phyloP scores from a whole-genome alignment of 2,113 vertebrate species.

The Leptobrachium leishanense region DNA sequence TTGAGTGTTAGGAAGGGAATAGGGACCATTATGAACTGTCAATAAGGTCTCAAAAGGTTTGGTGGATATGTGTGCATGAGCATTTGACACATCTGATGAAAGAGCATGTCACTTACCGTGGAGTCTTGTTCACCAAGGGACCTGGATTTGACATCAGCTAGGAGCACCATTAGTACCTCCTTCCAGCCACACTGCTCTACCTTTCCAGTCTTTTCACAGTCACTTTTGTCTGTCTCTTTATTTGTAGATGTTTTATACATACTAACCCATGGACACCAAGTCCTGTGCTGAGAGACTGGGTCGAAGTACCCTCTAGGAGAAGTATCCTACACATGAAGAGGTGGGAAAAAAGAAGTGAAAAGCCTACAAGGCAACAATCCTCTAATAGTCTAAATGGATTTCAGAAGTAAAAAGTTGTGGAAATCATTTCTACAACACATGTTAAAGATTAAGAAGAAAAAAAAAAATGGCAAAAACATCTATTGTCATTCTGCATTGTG shows the following conservation, averaged over 20 bases:
- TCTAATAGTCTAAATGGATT: too few relatives aligned
- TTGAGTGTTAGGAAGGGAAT: too few relatives aligned
- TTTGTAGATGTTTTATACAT: conserved; percentile 59
- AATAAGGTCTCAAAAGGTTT: too few relatives aligned
- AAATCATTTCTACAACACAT: too few relatives aligned
- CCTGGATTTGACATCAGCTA: conserved; percentile 69
- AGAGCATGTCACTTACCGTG: conserved; percentile 58
- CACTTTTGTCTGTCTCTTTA: background rate
- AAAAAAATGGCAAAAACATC: too few relatives aligned
- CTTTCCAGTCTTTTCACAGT: fast-evolving
- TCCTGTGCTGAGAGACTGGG: conserved; percentile 86
- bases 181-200: conserved; percentile 78
- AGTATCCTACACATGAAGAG: conserved; percentile 65
- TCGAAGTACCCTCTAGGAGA: conserved; percentile 77
- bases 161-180: conserved; percentile 71
- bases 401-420: too few relatives aligned
- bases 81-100: too few relatives aligned
- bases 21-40: too few relatives aligned
- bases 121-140: conserved; percentile 55
- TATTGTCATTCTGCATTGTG: too few relatives aligned
- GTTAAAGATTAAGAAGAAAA: too few relatives aligned
- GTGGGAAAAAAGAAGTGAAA: background rate
- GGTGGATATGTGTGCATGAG: too few relatives aligned
- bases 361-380: background rate
- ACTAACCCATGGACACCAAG: conserved; percentile 94